phyloP scores from a whole-genome alignment of 1,140 invertebrate genomes.

The Oryctes rhinoceros region DNA sequence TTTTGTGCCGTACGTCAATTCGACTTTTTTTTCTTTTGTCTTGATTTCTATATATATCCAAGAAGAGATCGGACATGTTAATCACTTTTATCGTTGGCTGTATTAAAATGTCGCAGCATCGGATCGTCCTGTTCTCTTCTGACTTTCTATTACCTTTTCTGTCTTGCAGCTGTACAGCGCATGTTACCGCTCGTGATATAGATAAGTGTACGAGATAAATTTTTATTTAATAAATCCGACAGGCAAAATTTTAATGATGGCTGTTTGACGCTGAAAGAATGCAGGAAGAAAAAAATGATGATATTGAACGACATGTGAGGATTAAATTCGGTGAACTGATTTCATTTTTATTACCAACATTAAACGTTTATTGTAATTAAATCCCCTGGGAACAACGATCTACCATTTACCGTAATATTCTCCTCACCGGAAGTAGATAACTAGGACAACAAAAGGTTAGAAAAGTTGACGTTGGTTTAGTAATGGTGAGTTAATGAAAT shows the following conservation, averaged over 20 bases:
- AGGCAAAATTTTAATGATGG: slow-evolving; percentile 35
- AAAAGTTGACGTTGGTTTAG: too few species aligned
- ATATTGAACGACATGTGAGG: slow-evolving; percentile 13
- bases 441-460: too few species aligned
- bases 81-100: slow-evolving; percentile 25
- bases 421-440: too few species aligned
- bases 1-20: slow-evolving; percentile 44
- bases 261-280: slow-evolving; percentile 6
- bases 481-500: too few species aligned
- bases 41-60: background rate
- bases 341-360: background rate
- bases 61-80: slow-evolving; percentile 39
- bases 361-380: too few species aligned
- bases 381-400: too few species aligned
- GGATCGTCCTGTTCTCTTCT: slow-evolving; percentile 12
- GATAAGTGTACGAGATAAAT: slow-evolving; percentile 32
- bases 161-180: background rate
- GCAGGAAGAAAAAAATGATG: background rate
- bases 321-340: background rate
- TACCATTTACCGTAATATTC: too few species aligned
- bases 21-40: slow-evolving; percentile 35
- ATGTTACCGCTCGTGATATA: slow-evolving; percentile 11
- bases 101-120: slow-evolving; percentile 31
- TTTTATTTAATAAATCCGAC: slow-evolving; percentile 39
- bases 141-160: slow-evolving; percentile 22